Base-by-base conservation (phyloP, 1,140 invertebrate genomes). In the Parapsyche elsis region DNA sequence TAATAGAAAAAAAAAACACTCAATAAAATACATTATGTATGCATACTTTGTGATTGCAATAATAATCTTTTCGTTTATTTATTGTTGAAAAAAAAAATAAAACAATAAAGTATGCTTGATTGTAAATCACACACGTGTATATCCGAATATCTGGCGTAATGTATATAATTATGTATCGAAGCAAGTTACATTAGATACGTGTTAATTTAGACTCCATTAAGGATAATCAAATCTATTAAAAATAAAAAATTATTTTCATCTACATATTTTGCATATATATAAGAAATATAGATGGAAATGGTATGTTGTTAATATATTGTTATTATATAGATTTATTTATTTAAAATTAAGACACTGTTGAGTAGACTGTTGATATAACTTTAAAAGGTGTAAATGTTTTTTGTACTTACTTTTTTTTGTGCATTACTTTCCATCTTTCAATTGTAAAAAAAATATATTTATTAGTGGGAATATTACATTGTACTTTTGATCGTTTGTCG, bases 261-360 rank as follows among this genome's bases (percentile, higher is more conserved):
- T 67, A 23, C 24, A 67, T 26, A 67, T 67, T 53, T 67, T 67
- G 64, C 2, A 30, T 67, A 67, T 61, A 61, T 19, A 61, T 26
- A 26, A 46, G 16, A 73, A 46, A 46, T 1, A 46, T 73, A 73
- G 71, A 73, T 73, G 71, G 46, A 49, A 12, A 46, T 49, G 71
- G 44, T 21, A 73, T 73, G 71, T 49, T 73, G 45, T 73, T 49
- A 49, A 73, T 73, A 38, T 38, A 49, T 67, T 67, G 45, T 73
- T 73, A 73, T 12, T 23, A 46, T 38, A 46, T 73, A 49, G 71
- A 49, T 70, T 75, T 73, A 80, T 80, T 80, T 46, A 59, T 75
- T 44, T 80, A 75, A 64, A 64, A 67, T 26, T 80, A 67, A 67
- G 24, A 67, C 19, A 67, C 64, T 67, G 64, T 67, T 67, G 64